Conservation (phyloP, 92 coral and sea anemone genomes). For the Zoanthus sansibaricus region DNA sequence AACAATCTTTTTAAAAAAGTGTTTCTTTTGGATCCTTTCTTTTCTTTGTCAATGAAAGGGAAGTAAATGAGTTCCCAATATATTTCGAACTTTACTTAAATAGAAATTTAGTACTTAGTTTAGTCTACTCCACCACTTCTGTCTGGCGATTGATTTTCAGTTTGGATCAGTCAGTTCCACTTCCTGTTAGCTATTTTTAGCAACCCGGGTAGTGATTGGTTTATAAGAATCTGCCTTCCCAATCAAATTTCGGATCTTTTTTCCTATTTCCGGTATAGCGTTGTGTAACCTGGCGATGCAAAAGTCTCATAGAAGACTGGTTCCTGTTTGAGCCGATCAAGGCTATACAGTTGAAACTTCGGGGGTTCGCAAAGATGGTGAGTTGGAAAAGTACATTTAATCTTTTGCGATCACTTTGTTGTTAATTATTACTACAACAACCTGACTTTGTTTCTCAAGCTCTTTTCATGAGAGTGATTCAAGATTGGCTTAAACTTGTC, state of each 20-base stretch:
- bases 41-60: background rate
- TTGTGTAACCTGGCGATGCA: constrained; percentile 71
- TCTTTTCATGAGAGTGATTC: no score
- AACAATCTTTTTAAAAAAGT: background rate
- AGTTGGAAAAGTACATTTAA: constrained; percentile 14
- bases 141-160: constrained; percentile 34
- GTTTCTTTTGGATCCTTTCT: background rate
- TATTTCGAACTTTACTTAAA: background rate
- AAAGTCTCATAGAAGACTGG: background rate
- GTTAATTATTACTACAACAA: background rate
- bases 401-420: background rate
- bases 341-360: background rate
- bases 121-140: constrained; percentile 36
- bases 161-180: constrained; percentile 54
- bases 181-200: constrained; percentile 86
- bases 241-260: constrained; percentile 29
- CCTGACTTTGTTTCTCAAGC: no score
- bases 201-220: constrained; percentile 72
- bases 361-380: constrained; percentile 53
- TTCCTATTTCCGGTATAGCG: constrained; percentile 66
- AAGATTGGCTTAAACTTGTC: no score
- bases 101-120: background rate
- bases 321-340: background rate
- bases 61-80: background rate
- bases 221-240: constrained; percentile 34